Evolutionary conservation across 1,140 invertebrate genomes (phyloP), one percentile per base, ranked within the genome.

Genomic region (Andrena cerasifolii): DNA sequence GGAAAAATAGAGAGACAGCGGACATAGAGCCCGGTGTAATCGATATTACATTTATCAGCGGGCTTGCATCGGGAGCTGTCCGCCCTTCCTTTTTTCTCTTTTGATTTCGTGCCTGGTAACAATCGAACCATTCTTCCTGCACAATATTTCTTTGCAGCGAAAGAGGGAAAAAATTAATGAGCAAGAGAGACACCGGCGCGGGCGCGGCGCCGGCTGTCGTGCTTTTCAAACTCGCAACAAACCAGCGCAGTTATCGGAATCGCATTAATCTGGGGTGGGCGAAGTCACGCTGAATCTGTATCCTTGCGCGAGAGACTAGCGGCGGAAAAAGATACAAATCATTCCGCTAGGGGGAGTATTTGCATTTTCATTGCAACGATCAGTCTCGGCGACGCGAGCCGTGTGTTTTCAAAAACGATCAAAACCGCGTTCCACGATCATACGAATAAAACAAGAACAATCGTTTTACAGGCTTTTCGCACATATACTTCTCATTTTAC

Each of bases 11-110:
- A 62, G 73, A 80, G 70, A 33, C 1, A 18, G 28, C 16, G 33
- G 36, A 31, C 54, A 40, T 16, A 18, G 28, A 18, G 7, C 71
- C 24, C 21, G 26, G 24, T 21, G 63, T 80, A 76, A 82, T 82
- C 66, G 65, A 65, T 80, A 80, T 78, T 56, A 33, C 78, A 75
- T 76, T 80, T 49, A 68, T 82, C 70, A 75, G n/a, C 6, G 43
- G 12, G 36, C 28, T 47, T 18, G 59, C 49, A 54, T 54, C 33
- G 71, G 43, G 51, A 43, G 24, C 40, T 40, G 62, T 31, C 51
- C 18, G 18, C 18, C 12, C 40, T n/a, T 6, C 7, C 18, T 21
- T 47, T 47, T 47, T 31, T 33, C 21, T n/a, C 40, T 74, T 74
- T 56, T 31, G 45, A 56, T 58, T 28, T 26, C 10, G 24, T 14